Base-by-base conservation (phyloP, 2,113 vertebrate genomes). In the Aviceda subcristata region DNA sequence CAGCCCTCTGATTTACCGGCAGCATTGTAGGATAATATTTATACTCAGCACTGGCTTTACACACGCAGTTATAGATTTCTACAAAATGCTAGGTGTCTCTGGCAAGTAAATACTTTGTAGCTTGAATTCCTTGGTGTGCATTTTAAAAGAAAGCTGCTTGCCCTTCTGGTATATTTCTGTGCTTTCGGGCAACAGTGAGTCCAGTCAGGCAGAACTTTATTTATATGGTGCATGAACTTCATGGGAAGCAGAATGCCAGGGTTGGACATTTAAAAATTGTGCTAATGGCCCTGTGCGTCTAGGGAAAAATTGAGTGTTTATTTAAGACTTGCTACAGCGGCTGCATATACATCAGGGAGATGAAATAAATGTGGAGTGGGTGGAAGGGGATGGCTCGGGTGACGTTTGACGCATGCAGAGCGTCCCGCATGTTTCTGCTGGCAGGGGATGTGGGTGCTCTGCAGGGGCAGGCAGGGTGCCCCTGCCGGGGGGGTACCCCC, bases 291-390 rank as follows among this genome's bases (percentile, higher is more conserved):
- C 34, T 1, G 22, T 5, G 2, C 3, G 9, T 21, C 34, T 10
- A 2, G 30, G n/a, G 60, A 51, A 24, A 24, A 12, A 30, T 1
- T 0, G 10, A 5, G 10, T 1, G 6, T 5, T 32, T 11, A 0
- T 6, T 2, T 9, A 62, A 16, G 84, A 9, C 21, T 67, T 5
- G 23, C 18, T 17, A 3, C 14, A 11, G 3, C 2, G 3, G 60
- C 57, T 0, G 3, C 6, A 7, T 16, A 6, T 32, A 3, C 43
- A 0, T 1, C 3, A 53, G 67, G 45, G 63, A 71, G 38, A 3
- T 12, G 41, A 16, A n/a, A 11, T 10, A 23, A 29, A 9, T 1
- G 12, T 24, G 20, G 79, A 20, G 62, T 29, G 38, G 48, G 38
- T 59, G 15, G 74, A 51, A 14, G 75, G 66, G 72, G 55, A 20